These are phyloP conservation scores for Phalacrocorax pelagicus DNA, from an alignment of 2,113 vertebrate species.

Conservation along the genomic window DNA sequence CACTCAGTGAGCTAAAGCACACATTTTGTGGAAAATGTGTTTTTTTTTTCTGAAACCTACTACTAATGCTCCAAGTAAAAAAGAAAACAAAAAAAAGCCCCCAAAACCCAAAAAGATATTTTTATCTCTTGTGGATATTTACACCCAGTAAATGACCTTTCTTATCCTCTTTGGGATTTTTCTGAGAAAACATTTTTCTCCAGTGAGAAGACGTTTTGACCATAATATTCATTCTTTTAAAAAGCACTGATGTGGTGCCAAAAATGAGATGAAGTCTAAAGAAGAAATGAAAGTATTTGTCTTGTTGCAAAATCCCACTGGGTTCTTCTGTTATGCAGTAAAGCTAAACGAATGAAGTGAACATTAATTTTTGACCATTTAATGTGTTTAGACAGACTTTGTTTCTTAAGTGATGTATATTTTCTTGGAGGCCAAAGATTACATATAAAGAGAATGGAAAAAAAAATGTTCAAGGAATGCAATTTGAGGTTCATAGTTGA, in stretches of 20 bases:
- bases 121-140: background rate
- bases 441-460: background rate
- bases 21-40: background rate
- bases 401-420: background rate
- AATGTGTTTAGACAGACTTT: background rate
- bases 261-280: slow-evolving; percentile 9
- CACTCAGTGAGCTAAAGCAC: slow-evolving; percentile 23
- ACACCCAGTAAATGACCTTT: background rate
- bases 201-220: background rate
- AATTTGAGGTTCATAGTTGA: background rate
- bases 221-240: background rate
- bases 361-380: background rate
- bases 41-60: background rate
- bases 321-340: background rate
- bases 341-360: background rate
- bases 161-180: background rate
- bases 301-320: background rate
- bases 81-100: background rate
- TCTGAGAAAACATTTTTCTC: slow-evolving; percentile 31
- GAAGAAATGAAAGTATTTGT: slow-evolving; percentile 1
- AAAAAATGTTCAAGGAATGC: background rate
- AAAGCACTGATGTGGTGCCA: slow-evolving; percentile 24
- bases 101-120: background rate
- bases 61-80: background rate
- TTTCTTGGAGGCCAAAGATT: background rate